Percentiles rank a stretch among this genome's conserved stretches.
Conservation (phyloP, 1,140 invertebrate species). For the Prorops nasuta region DNA sequence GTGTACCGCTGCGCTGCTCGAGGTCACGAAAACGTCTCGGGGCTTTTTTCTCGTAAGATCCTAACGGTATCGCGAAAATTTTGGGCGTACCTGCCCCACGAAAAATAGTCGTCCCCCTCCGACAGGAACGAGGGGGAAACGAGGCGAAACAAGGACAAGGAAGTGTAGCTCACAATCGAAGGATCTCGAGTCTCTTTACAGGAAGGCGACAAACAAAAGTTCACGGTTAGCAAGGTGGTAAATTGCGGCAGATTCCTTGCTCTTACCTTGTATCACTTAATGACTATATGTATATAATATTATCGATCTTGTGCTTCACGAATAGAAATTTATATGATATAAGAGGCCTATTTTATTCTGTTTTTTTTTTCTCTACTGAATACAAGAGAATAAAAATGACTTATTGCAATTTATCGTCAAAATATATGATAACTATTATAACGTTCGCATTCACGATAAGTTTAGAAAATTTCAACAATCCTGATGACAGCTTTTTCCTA, state of each 20-base stretch:
- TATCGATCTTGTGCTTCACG: neutral
- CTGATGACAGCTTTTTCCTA: too few species aligned
- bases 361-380: too few species aligned
- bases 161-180: neutral
- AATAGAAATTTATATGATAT: too few species aligned
- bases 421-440: neutral
- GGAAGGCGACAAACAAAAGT: neutral
- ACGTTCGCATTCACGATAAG: neutral
- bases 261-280: neutral
- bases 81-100: constrained; percentile 1
- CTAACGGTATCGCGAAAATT: constrained; percentile 36
- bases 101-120: neutral
- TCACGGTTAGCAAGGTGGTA: neutral
- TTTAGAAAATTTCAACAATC: neutral
- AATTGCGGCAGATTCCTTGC: neutral
- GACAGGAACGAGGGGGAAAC: neutral
- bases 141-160: neutral
- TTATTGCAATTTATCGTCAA: neutral
- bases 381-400: too few species aligned
- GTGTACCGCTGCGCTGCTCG: constrained; percentile 8
- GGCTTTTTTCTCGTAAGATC: constrained; percentile 19
- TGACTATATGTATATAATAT: neutral
- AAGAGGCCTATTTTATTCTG: too few species aligned
- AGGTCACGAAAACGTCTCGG: constrained; percentile 20
- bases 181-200: neutral